Evolutionary conservation across 2,888 invertebrate genomes (phyloP).

Genomic region (Hypselothyrea guttata): DNA sequence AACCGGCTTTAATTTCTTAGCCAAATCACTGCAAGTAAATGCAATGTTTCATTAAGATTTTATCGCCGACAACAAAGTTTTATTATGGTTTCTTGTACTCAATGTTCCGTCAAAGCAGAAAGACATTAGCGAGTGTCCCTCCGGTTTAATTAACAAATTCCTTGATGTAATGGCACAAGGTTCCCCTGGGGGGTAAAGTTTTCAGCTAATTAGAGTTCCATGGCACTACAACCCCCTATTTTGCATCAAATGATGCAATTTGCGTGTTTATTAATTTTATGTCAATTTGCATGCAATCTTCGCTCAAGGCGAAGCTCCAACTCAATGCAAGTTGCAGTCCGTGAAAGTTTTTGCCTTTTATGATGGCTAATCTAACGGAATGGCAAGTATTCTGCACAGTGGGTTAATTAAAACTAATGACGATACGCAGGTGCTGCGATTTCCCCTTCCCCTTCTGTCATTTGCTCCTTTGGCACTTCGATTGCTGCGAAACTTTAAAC

Average conservation of each 20-base stretch:
- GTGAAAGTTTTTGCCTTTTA: slow-evolving; percentile 28
- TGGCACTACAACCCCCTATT: not conserved
- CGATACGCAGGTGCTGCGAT: slow-evolving; percentile 30
- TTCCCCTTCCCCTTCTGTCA: slow-evolving; percentile 9
- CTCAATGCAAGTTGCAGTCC: slow-evolving; percentile 25
- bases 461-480: too few relatives aligned
- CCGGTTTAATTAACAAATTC: slow-evolving; percentile 67
- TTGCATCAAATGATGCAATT: slow-evolving; percentile 52
- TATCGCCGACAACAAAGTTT: slow-evolving; percentile 15
- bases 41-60: slow-evolving; percentile 58
- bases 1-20: slow-evolving; percentile 5
- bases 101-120: slow-evolving; percentile 40
- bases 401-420: slow-evolving; percentile 67
- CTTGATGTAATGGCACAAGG: slow-evolving; percentile 30
- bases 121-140: slow-evolving; percentile 35
- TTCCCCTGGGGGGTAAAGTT: slow-evolving; percentile 43
- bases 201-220: slow-evolving; percentile 61
- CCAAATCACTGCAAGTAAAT: slow-evolving; percentile 54
- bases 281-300: slow-evolving; percentile 74
- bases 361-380: slow-evolving; percentile 57
- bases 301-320: slow-evolving; percentile 59
- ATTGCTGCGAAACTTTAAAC: slow-evolving; percentile 20
- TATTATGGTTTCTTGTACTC: slow-evolving; percentile 21
- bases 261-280: slow-evolving; percentile 74
- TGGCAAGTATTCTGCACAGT: slow-evolving; percentile 34